Percentiles rank a stretch among this genome's conserved stretches.
Evolutionary conservation across 2,888 invertebrate species (phyloP).

Genomic region (Tupiocoris notatus): DNA sequence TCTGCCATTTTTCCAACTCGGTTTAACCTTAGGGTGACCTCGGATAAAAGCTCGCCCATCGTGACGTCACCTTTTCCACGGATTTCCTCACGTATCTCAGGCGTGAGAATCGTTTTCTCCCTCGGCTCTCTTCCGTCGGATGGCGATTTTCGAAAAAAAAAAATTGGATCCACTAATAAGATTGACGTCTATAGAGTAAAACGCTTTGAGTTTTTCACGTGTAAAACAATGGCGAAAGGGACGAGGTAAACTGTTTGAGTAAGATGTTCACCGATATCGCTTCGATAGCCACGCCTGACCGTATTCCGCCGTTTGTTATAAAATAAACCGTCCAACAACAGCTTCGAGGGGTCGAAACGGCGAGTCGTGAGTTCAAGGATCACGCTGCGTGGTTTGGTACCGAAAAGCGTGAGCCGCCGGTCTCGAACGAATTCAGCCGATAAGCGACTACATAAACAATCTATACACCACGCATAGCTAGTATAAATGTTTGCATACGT

Average conservation of each 20-base stretch:
- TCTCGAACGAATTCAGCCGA: neutral
- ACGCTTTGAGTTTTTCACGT: neutral
- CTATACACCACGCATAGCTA: too few species aligned
- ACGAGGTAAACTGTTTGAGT: slow-evolving; percentile 20
- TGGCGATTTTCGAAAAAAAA: neutral
- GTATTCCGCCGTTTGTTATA: slow-evolving; percentile 5
- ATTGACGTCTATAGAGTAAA: too few species aligned
- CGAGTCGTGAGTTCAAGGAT: slow-evolving; percentile 15
- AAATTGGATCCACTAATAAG: neutral
- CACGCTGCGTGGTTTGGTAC: slow-evolving; percentile 23
- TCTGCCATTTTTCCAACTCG: too few species aligned
- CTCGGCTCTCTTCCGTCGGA: neutral
- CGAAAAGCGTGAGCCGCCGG: neutral
- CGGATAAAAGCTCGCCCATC: neutral
- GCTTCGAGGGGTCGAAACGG: neutral
- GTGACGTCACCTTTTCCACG: neutral
- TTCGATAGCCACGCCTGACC: neutral
- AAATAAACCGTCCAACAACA: slow-evolving; percentile 6
- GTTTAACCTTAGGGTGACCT: too few species aligned
- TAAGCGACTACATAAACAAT: neutral
- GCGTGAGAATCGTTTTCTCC: neutral
- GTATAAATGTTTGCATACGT: too few species aligned
- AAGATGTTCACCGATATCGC: slow-evolving; percentile 30
- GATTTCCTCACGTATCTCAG: neutral
- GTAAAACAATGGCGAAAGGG: slow-evolving; percentile 23